Conservation (phyloP, 2,888 invertebrate genomes). For the Helleia helle region DNA sequence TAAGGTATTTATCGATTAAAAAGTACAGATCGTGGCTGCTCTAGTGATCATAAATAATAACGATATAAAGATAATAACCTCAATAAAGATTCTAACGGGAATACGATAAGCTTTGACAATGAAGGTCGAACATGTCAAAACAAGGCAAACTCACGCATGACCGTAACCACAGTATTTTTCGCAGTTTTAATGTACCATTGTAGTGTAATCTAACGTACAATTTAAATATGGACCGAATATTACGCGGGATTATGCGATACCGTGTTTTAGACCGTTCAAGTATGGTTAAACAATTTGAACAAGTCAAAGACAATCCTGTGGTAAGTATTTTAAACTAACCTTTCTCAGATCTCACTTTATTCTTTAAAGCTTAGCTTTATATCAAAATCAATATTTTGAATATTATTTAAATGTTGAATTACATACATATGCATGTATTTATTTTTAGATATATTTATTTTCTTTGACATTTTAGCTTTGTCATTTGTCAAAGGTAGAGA, state of each 20-base stretch:
- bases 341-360: no score
- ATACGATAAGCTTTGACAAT: slow-evolving; percentile 44
- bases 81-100: not conserved
- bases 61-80: no score
- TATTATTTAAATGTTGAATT: no score
- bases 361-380: no score
- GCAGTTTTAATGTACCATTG: slow-evolving; percentile 9
- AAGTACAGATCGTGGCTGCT: no score
- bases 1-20: no score
- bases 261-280: slow-evolving; percentile 84
- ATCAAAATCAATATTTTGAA: no score
- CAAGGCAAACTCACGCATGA: slow-evolving; percentile 21
- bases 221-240: slow-evolving; percentile 84
- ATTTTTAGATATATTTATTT: no score
- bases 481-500: no score
- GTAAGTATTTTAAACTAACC: slow-evolving; percentile 66
- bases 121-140: slow-evolving; percentile 66
- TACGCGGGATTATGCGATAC: slow-evolving; percentile 93
- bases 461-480: no score
- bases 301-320: slow-evolving; percentile 90
- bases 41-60: no score
- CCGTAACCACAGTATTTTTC: slow-evolving; percentile 3
- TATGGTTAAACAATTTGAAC: slow-evolving; percentile 94
- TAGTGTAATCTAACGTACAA: slow-evolving; percentile 13
- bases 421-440: no score